A percentile compares a stretch with the other conserved stretches of the same genome.
These are phyloP conservation scores for Nephrotoma guestfalica DNA, from an alignment of 2,888 invertebrate species.

Conservation along the genomic window DNA sequence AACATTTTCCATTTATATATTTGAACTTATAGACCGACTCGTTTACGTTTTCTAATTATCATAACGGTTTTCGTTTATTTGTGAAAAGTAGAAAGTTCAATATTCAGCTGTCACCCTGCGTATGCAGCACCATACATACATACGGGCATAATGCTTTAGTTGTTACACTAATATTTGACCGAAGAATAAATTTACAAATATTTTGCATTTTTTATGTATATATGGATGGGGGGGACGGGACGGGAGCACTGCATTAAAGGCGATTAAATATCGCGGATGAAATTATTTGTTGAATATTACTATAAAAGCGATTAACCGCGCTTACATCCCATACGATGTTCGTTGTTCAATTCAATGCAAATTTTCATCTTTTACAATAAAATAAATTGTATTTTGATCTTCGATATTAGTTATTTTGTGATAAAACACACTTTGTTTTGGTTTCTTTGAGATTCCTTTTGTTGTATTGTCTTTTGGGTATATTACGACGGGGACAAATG, in stretches of 20 bases:
- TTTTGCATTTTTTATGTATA: not conserved
- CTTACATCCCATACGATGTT: not conserved
- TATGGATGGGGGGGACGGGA: too few relatives aligned
- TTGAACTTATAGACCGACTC: not conserved
- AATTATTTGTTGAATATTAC: not conserved
- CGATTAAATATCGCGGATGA: not conserved
- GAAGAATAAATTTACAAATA: not conserved
- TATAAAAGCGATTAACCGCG: not conserved
- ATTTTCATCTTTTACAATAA: not conserved
- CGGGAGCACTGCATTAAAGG: not conserved
- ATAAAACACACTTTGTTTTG: not conserved
- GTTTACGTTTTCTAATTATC: not conserved
- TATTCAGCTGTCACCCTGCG: not conserved
- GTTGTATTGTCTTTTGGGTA: not conserved
- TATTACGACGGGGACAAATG: not conserved
- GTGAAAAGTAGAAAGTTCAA: not conserved
- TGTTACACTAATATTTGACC: not conserved
- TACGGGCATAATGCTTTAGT: too few relatives aligned
- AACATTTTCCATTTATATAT: not conserved
- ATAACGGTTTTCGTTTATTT: not conserved
- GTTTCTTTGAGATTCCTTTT: not conserved
- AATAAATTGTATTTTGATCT: not conserved
- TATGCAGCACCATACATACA: not conserved
- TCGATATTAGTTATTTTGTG: not conserved
- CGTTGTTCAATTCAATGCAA: not conserved